These are phyloP conservation scores for Bembecia ichneumoniformis DNA, from an alignment of 2,888 invertebrate genomes.

Conservation along the genomic window DNA sequence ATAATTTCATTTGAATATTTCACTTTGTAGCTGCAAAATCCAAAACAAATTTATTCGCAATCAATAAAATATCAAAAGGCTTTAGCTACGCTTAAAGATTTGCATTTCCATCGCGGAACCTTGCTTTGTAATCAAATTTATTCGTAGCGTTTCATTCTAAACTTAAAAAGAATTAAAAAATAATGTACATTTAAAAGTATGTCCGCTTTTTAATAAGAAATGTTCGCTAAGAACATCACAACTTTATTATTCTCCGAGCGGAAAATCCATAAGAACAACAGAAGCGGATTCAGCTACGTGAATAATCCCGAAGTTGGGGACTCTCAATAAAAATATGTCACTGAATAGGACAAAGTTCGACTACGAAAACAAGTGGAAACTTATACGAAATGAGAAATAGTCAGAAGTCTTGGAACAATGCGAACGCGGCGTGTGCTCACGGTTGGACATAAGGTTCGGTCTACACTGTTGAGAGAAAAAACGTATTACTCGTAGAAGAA, in stretches of 20 bases:
- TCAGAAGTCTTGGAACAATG: not conserved
- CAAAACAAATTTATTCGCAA: conserved; percentile 1
- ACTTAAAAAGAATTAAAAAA: not conserved
- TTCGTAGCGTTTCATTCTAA: not conserved
- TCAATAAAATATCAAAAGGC: conserved; percentile 1
- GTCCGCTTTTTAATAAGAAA: no score
- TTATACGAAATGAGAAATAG: not conserved
- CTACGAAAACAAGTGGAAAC: not conserved
- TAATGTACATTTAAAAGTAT: no score
- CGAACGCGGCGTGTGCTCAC: not conserved
- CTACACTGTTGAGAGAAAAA: no score
- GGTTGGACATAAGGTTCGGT: not conserved
- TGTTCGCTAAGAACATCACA: no score
- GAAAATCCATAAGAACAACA: conserved; percentile 18
- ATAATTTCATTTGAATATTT: not conserved
- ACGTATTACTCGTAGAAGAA: no score
- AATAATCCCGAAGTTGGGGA: not conserved
- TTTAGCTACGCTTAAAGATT: conserved; percentile 4
- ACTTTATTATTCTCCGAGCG: conserved; percentile 8
- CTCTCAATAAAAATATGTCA: not conserved
- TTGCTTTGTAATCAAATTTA: conserved; percentile 4
- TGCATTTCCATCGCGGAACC: conserved; percentile 5
- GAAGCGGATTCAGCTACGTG: conserved; percentile 18
- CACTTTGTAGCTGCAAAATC: not conserved
- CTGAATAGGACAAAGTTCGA: not conserved